Base-by-base conservation (phyloP, 2,113 vertebrate species). In the Nyctereutes procyonoides region DNA sequence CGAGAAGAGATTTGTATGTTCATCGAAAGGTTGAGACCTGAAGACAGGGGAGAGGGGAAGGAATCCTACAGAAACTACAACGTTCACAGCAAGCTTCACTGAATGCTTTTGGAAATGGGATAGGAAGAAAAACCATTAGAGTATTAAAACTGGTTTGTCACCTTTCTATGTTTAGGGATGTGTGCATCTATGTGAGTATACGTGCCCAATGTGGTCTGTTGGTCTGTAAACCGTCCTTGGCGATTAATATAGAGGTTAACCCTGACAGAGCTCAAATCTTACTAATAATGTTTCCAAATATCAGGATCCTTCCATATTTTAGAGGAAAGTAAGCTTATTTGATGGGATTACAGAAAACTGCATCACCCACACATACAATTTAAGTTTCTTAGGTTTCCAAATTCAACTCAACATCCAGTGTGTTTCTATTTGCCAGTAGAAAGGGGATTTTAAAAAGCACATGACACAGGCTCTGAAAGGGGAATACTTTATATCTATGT, bases 261-360 rank as follows among this genome's bases (percentile, higher is more conserved):
- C 16, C 22, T 55, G 55, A 30, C 0, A 5, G 3, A 69, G 3
- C 65, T 95, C 2, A 74, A 58, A 86, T 55, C 38, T 63, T 35
- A 80, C 1, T 67, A 65, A 74, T 24, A 55, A 69, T 84, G 15
- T 80, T 96, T 93, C 28, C 1, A 79, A 85, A 76, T 63, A 56
- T 92, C 10, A 58, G 43, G 58, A 55, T 43, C 92, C 38, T 76
- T 77, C 79, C 79, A 53, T 53, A 73, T 83, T 97, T 86, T 63
- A 95, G 58, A 79, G 60, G 35, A 73, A 90, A 91, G 87, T 86
- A 51, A 93, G 69, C 13, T 85, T 4, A 22, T 35, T 94, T 90
- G 38, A 38, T 67, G 30, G 7, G 2, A 92, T 81, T 88, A 58
- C 15, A 38, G 38, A 63, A 32, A 60, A 79, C 12, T 26, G 6